Evolutionary conservation across 2,797 vertebrate species (phyloP).

Genomic region (Pangasius mekongensis): DNA sequence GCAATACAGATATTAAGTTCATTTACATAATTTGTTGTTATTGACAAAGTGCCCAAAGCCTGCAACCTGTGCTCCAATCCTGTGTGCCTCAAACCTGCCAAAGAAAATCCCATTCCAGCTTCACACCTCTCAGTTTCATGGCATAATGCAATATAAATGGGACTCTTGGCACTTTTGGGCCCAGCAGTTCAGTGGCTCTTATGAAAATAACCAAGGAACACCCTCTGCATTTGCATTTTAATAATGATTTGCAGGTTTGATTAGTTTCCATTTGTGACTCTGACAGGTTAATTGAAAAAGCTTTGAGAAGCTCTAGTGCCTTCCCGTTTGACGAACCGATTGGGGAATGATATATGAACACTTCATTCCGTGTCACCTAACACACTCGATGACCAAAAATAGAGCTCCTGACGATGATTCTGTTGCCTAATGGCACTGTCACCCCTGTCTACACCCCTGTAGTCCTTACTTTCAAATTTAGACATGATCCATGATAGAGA

Average conservation of each 20-base stretch:
- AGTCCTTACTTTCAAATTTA: constrained; percentile 35
- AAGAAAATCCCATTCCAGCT: constrained; percentile 31
- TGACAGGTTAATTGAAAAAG: constrained; percentile 61
- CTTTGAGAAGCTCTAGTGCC: constrained; percentile 35
- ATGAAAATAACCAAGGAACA: constrained; percentile 39
- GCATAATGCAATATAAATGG: constrained; percentile 56
- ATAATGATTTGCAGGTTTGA: constrained; percentile 53
- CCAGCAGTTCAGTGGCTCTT: constrained; percentile 25
- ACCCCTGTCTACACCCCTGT: constrained; percentile 14
- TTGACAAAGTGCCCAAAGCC: constrained; percentile 26
- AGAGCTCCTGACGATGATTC: constrained; percentile 17
- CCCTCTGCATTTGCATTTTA: constrained; percentile 56
- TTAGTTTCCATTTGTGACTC: constrained; percentile 51
- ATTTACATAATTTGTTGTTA: constrained; percentile 42
- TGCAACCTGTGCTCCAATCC: constrained; percentile 1
- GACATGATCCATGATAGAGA: constrained; percentile 29
- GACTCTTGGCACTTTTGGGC: constrained; percentile 33
- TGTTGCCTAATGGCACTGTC: constrained; percentile 24
- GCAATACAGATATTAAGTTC: constrained; percentile 16
- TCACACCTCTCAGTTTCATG: constrained; percentile 21
- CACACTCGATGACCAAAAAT: constrained; percentile 30
- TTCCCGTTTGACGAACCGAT: constrained; percentile 22
- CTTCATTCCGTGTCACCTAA: constrained; percentile 34
- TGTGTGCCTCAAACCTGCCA: constrained; percentile 5
- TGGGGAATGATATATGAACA: constrained; percentile 53